These are phyloP conservation scores for Druon quercuslanigerum DNA, from an alignment of 1,140 invertebrate species.

Conservation along the genomic window DNA sequence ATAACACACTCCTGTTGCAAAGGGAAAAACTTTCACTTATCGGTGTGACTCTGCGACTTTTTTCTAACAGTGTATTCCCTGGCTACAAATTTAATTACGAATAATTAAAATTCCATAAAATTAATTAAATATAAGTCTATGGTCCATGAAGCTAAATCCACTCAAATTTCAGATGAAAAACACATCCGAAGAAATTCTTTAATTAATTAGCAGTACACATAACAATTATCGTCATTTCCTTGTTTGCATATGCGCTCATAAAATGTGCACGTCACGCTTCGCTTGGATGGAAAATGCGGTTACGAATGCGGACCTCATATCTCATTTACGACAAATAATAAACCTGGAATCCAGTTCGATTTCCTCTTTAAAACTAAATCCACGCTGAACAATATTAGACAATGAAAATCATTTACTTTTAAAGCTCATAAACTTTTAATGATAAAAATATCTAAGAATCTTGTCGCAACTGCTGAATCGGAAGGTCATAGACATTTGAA, in stretches of 20 bases:
- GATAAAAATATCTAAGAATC: too few relatives aligned
- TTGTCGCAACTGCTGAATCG: too few relatives aligned
- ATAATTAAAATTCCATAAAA: too few relatives aligned
- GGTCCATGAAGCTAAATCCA: too few relatives aligned
- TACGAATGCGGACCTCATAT: slow-evolving; percentile 25
- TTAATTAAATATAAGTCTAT: too few relatives aligned
- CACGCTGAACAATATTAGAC: background rate
- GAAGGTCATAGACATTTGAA: too few relatives aligned
- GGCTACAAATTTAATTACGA: too few relatives aligned
- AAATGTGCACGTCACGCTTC: slow-evolving; percentile 27
- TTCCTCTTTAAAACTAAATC: slow-evolving; percentile 15
- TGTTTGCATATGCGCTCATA: slow-evolving; percentile 20
- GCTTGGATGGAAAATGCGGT: slow-evolving; percentile 20
- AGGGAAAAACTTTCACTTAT: too few relatives aligned
- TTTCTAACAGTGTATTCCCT: too few relatives aligned
- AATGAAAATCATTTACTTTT: background rate
- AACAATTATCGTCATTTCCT: slow-evolving; percentile 20
- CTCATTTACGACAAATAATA: slow-evolving; percentile 25
- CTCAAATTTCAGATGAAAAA: background rate
- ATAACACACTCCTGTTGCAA: too few relatives aligned
- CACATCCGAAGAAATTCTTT: background rate
- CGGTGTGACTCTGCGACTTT: too few relatives aligned
- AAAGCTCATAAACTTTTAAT: background rate
- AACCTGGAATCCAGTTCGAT: slow-evolving; percentile 16
- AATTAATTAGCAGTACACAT: background rate